Conservation (phyloP, 2,888 invertebrate species). For the Ornithoptera priamus region DNA sequence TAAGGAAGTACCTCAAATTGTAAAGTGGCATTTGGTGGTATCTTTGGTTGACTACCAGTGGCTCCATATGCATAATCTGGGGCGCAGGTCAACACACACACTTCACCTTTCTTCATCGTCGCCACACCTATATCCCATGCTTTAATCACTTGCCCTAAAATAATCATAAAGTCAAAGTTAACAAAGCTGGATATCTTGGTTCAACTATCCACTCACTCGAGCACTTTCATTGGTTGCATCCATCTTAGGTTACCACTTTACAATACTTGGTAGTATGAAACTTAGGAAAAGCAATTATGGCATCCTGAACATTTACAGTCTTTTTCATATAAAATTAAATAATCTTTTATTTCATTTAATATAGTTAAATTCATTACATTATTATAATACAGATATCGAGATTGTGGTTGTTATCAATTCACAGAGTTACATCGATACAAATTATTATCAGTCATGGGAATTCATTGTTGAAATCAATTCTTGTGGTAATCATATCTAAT, state of each 20-base stretch:
- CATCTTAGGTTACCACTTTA: too few species aligned
- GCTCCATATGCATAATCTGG: conserved; percentile 95
- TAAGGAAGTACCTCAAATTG: conserved; percentile 86
- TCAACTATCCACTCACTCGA: too few species aligned
- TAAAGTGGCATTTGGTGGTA: conserved; percentile 92
- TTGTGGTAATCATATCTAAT: neutral
- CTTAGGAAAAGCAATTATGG: too few species aligned
- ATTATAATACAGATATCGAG: too few species aligned
- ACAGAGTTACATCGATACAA: neutral
- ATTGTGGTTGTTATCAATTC: neutral
- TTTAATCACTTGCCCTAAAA: conserved; percentile 88
- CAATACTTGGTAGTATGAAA: too few species aligned
- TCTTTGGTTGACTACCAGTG: conserved; percentile 90
- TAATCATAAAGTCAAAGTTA: neutral
- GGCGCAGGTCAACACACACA: conserved; percentile 89
- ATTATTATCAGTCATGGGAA: neutral
- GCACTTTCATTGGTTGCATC: too few species aligned
- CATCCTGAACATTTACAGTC: too few species aligned
- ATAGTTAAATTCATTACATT: too few species aligned
- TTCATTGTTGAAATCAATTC: neutral
- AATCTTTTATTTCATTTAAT: too few species aligned
- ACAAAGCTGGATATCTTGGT: too few species aligned
- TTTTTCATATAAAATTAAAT: too few species aligned
- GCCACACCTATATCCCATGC: conserved; percentile 97
- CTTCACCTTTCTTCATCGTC: conserved; percentile 95